These are phyloP conservation scores for Cyanoliseus patagonus DNA, from an alignment of 2,113 vertebrate species.

Conservation along the genomic window DNA sequence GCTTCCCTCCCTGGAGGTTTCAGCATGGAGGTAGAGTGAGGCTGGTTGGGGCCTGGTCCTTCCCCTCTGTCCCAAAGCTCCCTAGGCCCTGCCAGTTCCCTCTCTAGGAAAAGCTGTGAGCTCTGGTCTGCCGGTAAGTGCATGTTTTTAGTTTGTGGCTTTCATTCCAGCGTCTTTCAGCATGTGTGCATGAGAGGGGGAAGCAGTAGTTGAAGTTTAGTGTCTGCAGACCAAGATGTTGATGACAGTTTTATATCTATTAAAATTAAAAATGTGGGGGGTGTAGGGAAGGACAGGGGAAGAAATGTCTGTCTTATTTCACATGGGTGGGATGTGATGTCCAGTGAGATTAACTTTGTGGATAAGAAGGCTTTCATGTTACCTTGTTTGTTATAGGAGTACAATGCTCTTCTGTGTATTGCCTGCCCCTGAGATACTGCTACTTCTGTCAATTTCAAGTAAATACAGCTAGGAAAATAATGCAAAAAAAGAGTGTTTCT, in stretches of 20 bases:
- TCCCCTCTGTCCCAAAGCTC: not conserved
- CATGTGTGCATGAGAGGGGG: not conserved
- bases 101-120: not conserved
- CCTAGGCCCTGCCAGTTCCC: not conserved
- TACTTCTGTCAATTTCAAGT: not conserved
- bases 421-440: not conserved
- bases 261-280: not conserved
- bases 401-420: not conserved
- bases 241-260: not conserved
- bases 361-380: not conserved
- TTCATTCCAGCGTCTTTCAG: not conserved
- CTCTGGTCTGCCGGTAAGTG: not conserved
- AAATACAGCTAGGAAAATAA: not conserved
- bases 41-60: not conserved
- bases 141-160: not conserved
- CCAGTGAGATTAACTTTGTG: not conserved
- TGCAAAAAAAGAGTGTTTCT: not conserved
- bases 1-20: not conserved
- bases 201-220: not conserved
- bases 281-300: not conserved
- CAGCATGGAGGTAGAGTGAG: fast-evolving
- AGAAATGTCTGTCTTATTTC: not conserved
- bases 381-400: not conserved
- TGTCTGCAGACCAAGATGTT: not conserved
- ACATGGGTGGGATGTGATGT: fast-evolving